Conservation (phyloP, 2,888 invertebrate genomes). For the Thecophora atra region DNA sequence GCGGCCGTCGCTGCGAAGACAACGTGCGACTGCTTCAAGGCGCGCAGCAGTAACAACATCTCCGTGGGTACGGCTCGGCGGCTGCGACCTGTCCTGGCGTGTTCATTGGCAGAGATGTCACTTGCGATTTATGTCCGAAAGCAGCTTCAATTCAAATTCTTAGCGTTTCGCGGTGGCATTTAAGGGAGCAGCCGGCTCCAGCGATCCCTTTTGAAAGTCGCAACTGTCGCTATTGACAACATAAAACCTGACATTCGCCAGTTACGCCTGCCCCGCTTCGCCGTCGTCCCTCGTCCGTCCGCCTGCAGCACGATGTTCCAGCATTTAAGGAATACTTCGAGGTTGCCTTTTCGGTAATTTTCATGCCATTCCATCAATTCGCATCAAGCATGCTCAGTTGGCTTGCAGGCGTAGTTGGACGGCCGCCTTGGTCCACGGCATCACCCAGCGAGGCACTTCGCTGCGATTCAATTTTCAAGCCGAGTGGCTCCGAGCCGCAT, state of each 20-base stretch:
- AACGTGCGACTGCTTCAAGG: slow-evolving; percentile 1
- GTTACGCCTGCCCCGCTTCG: neutral
- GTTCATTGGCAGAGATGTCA: slow-evolving; percentile 49
- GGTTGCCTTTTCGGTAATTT: slow-evolving; percentile 41
- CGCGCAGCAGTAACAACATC: neutral
- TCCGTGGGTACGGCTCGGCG: neutral
- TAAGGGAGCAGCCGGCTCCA: slow-evolving; percentile 5
- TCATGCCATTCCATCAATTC: slow-evolving; percentile 43
- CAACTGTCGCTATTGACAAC: slow-evolving; percentile 33
- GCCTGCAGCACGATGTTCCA: too few species aligned
- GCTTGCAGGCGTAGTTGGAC: slow-evolving; percentile 22
- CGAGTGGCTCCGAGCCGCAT: slow-evolving; percentile 41
- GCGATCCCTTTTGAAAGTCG: slow-evolving; percentile 18
- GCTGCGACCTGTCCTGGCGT: neutral
- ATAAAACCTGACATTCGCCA: slow-evolving; percentile 28
- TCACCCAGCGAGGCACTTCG: slow-evolving; percentile 16
- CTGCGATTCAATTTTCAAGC: slow-evolving; percentile 42
- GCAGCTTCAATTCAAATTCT: slow-evolving; percentile 62
- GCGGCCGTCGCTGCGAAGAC: slow-evolving; percentile 9
- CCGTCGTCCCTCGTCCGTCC: too few species aligned
- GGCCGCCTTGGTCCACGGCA: slow-evolving; percentile 1
- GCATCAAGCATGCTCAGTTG: slow-evolving; percentile 30
- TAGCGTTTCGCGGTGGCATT: slow-evolving; percentile 53
- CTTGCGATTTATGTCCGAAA: slow-evolving; percentile 63
- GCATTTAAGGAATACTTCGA: slow-evolving; percentile 17